Evolutionary conservation across 2,888 invertebrate genomes (phyloP).

Genomic region (Coleophora flavipennella): DNA sequence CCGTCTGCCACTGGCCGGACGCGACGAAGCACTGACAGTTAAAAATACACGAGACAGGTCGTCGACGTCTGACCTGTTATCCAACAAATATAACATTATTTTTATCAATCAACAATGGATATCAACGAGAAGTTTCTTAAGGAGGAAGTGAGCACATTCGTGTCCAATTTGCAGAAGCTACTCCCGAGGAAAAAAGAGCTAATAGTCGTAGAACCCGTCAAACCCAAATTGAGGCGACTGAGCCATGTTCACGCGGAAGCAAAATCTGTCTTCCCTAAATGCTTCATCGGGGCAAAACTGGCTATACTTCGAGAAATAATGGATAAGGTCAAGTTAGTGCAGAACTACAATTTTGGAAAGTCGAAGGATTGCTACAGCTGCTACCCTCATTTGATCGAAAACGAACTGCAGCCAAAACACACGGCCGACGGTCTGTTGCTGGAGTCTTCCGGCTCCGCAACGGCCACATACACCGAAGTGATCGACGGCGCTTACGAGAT

Average conservation of each 20-base stretch:
- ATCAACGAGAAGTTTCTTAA: constrained; percentile 51
- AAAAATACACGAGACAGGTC: constrained; percentile 52
- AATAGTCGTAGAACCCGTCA: constrained; percentile 33
- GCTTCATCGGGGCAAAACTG: constrained; percentile 55
- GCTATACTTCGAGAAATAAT: constrained; percentile 45
- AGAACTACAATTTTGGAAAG: constrained; percentile 56
- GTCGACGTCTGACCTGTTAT: constrained; percentile 54
- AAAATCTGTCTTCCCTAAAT: constrained; percentile 55
- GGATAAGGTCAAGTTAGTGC: constrained; percentile 52
- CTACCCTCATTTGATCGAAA: constrained; percentile 46
- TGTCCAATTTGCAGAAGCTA: constrained; percentile 45
- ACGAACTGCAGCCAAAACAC: constrained; percentile 46
- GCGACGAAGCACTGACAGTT: constrained; percentile 31
- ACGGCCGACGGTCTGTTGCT: constrained; percentile 44
- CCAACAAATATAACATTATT: constrained; percentile 33
- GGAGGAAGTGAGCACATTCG: constrained; percentile 51
- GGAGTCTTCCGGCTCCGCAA: constrained; percentile 52
- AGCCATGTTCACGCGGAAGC: constrained; percentile 54
- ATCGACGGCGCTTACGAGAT: constrained; percentile 43
- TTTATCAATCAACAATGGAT: constrained; percentile 48
- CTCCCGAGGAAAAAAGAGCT: constrained; percentile 55
- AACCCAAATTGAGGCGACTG: constrained; percentile 34
- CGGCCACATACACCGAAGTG: constrained; percentile 47
- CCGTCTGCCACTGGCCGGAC: constrained; percentile 46
- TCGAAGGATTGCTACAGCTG: constrained; percentile 47